Base-by-base conservation (phyloP, 92 coral and sea anemone genomes). In the Zoanthus sansibaricus region DNA sequence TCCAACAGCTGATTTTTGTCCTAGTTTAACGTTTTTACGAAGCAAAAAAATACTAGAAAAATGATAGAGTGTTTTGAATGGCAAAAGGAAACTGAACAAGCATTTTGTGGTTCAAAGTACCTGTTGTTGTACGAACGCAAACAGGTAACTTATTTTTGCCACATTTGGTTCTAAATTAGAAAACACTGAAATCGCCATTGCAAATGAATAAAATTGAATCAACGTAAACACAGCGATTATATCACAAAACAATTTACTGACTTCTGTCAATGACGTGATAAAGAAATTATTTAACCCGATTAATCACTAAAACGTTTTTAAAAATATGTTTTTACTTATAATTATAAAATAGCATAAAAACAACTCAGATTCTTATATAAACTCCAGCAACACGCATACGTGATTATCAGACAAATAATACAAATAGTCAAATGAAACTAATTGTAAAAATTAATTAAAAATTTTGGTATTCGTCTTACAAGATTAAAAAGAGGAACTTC, bases 91-190 rank as follows among this genome's bases (percentile, higher is more conserved):
- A 16, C 15, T 61, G 32, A 13, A 16, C 42, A 25, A 25, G 0
- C 62, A 16, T 54, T 45, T 42, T 44, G 7, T 52, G 75, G 33
- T 80, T 80, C 49, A 21, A n/a, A 13, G 58, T 62, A 80, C 85
- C 85, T 80, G 85, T 74, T 64, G 55, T 14, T 62, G 30, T 11
- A 42, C 49, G 42, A 44, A 5, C 4, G n/a, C 37, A n/a, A 13
- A 20, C 85, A 8, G 85, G 85, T 80, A 67, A 51, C 42, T 37
- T 37, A 37, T 20, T 8, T 45, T 68, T 7, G 20, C 85, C 85
- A 80, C 66, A 80, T 66, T 80, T 80, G 75, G 85, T 45, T 20
- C 11, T 67, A 31, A 17, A 16, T 11, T 5, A 30, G 21, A 46
- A 52, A 80, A 62, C 85, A 80, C 1, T 6, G 46, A 1, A 64